Conservation (phyloP, 2,888 invertebrate species). For the Acleris literana region DNA sequence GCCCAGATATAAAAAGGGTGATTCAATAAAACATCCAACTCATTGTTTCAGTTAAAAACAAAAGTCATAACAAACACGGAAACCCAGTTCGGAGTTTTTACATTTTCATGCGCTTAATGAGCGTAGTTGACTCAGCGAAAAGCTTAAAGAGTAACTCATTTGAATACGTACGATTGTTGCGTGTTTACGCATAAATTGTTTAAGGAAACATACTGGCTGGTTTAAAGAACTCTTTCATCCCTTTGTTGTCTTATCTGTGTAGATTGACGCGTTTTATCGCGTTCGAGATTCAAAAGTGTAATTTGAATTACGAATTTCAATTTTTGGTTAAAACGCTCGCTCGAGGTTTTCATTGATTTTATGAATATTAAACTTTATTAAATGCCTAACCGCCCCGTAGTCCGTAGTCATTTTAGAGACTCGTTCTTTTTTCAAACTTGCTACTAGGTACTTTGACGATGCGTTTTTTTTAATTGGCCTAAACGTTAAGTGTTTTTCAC, state of each 20-base stretch:
- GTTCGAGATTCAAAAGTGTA: constrained; percentile 21
- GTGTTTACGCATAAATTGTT: constrained; percentile 37
- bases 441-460: too few relatives aligned
- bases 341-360: too few relatives aligned
- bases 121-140: constrained; percentile 35
- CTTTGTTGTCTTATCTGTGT: constrained; percentile 29
- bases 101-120: constrained; percentile 36
- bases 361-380: too few relatives aligned
- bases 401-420: too few relatives aligned
- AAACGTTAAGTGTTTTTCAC: too few relatives aligned
- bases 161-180: constrained; percentile 32
- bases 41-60: constrained; percentile 34
- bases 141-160: constrained; percentile 36
- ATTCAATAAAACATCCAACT: constrained; percentile 27
- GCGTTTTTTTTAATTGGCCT: too few relatives aligned
- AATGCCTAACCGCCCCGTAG: too few relatives aligned
- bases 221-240: constrained; percentile 21
- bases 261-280: constrained; percentile 27
- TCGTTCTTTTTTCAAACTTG: too few relatives aligned
- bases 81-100: constrained; percentile 32
- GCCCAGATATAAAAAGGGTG: constrained; percentile 21
- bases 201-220: constrained; percentile 24
- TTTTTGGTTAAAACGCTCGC: not conserved
- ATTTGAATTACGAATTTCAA: constrained; percentile 14
- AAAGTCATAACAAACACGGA: constrained; percentile 36